Base-by-base conservation (phyloP, 1,140 invertebrate genomes). In the Aradophagus sp. region DNA sequence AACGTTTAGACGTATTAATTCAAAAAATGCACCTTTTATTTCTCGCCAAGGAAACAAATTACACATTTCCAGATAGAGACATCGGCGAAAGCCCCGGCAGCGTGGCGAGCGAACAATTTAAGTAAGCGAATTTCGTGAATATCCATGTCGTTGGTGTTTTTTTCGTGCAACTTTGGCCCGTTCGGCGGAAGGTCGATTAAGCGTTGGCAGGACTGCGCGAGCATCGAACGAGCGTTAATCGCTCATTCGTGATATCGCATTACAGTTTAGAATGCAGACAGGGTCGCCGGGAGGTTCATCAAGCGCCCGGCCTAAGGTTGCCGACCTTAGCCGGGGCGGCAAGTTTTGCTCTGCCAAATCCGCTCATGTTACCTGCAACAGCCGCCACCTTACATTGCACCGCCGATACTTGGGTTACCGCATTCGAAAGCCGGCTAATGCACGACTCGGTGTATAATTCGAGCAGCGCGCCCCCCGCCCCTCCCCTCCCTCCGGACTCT, bases 341-440 rank as follows among this genome's bases (percentile, higher is more conserved):
- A 58, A 56, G 61, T 63, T 63, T 68, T 63, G 56, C 67, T 61
- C 50, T 71, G 67, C 74, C 74, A 71, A 73, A 76, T 73, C 70
- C 74, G 74, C 70, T 76, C 74, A 67, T 65, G 70, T 76, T 76
- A 76, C 74, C 62, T 68, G 52, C 47, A 63, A 52, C 59, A 55
- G 63, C 58, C 61, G 48, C 41, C 69, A 69, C 65, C 68, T 72
- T 39, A 29, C 65, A 55, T 69, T 36, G 56, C 65, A 62, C 23
- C 53, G 38, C 59, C 50, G 66, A 69, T 70, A 75, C 69, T 69
- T 70, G 52, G 61, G 58, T 75, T 69, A 73, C 66, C 58, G 62
- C 69, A 59, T 55, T 61, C 53, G 36, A 61, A 55, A 66, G 62
- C 62, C 38, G 38, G 50, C 58, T 73, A 66, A 62, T 76, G 52